Base-by-base conservation (phyloP, 2,888 invertebrate genomes). In the Polymixis lichenea region DNA sequence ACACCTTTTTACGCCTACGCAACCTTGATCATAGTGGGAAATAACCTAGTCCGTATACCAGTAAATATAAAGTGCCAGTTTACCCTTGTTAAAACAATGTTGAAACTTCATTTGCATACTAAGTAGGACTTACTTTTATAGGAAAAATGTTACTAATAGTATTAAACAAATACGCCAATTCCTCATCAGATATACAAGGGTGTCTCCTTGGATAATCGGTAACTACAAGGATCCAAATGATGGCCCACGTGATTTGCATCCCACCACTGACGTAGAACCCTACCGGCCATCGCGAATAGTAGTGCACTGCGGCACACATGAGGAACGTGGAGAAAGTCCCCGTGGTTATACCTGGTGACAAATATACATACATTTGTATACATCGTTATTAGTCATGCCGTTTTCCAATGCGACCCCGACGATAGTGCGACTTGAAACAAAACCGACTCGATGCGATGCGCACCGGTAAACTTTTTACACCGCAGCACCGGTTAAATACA, bases 251-350 rank as follows among this genome's bases (percentile, higher is more conserved):
- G 0, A 97, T 88, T 88, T 97, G 97, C 11, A 97, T 87, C 0
- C 97, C 89, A 0, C 97, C 97, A 0, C 97, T 95, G n/a, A 97
- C 90, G 88, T 98, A 97, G 93, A 98, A 98, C 0, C 97, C 98
- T 90, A 97, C 95, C 5, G 97, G 96, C 98, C 98, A 98, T 64
- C 97, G 97, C 0, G 97, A 93, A 22, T 94, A 92, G 75, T 97
- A 97, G 22, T 98, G 97, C 0, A 98, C 95, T 0, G 95, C 91
- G 4, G 98, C 98, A 78, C 98, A 97, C 56, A 97, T 90, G 0
- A 98, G 97, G 93, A 97, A 98, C 1, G 98, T 97, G 3, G 97
- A 94, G 76, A 97, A 97, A 0, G 98, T 98, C 9, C 97, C 98
- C 38, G 91, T 93, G 6, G 96, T 96, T 65, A 95, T 91, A 71